phyloP scores from a whole-genome alignment of 2,888 invertebrate species.

The Chalcosyrphus nemorum region DNA sequence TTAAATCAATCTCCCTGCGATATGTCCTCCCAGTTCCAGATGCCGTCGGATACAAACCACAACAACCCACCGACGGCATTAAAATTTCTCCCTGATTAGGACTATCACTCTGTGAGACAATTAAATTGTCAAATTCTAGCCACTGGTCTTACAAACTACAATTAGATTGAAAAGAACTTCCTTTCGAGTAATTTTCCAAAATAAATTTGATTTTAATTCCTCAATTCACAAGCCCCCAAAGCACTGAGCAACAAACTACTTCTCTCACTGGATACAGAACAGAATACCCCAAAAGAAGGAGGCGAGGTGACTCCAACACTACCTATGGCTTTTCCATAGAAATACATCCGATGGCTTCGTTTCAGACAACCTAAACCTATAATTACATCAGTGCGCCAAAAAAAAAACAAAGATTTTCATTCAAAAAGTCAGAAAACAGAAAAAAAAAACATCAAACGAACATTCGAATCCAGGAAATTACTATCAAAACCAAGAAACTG shows the following conservation, averaged over 20 bases:
- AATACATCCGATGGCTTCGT: conserved; percentile 36
- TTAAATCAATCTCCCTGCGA: too few species aligned
- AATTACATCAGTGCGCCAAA: conserved; percentile 64
- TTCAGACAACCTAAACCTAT: conserved; percentile 64
- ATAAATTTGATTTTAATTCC: conserved; percentile 62
- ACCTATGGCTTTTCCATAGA: conserved; percentile 45
- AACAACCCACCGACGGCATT: background rate
- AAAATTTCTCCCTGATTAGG: background rate
- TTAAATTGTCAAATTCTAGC: conserved; percentile 67
- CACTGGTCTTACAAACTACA: conserved; percentile 57
- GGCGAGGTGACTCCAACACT: background rate
- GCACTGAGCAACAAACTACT: conserved; percentile 25
- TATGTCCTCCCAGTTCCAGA: background rate
- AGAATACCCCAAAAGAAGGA: conserved; percentile 4
- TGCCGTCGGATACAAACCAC: conserved; percentile 12
- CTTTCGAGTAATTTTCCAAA: conserved; percentile 40
- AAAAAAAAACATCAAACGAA: conserved; percentile 28
- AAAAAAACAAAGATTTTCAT: conserved; percentile 67
- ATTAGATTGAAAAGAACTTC: conserved; percentile 16
- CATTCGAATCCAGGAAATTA: conserved; percentile 70
- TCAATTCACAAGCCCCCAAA: conserved; percentile 40
- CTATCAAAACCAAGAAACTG: conserved; percentile 43
- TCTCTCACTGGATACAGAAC: conserved; percentile 29
- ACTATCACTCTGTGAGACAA: conserved; percentile 13
- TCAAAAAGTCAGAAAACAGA: conserved; percentile 40